Percentiles rank a stretch among this genome's conserved stretches.
Conservation (phyloP, 1,140 invertebrate genomes). For the Octopus bimaculoides region DNA sequence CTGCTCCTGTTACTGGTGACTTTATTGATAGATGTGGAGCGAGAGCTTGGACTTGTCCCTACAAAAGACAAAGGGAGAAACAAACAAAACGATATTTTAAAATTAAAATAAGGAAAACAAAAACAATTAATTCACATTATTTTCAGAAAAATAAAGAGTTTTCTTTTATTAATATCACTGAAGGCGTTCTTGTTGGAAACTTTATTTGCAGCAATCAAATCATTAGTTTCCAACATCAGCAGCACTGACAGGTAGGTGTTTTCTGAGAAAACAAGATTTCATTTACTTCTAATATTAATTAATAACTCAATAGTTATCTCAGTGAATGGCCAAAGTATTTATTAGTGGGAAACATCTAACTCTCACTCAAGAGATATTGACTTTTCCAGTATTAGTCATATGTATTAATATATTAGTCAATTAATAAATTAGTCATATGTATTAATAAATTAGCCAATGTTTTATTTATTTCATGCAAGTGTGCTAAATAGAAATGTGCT, state of each 20-base stretch:
- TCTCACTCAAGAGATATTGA: too few species aligned
- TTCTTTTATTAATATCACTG: neutral
- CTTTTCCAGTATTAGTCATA: too few species aligned
- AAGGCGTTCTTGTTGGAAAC: neutral
- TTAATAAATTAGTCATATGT: too few species aligned
- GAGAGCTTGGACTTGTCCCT: neutral
- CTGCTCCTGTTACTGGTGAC: constrained; percentile 26
- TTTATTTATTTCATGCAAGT: too few species aligned
- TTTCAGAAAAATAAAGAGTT: neutral
- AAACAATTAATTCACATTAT: neutral
- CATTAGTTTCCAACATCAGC: neutral
- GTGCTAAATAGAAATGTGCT: too few species aligned
- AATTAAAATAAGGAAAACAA: neutral
- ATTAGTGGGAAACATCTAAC: too few species aligned
- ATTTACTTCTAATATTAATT: too few species aligned
- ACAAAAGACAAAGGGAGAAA: neutral
- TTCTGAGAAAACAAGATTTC: neutral
- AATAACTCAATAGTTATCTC: too few species aligned
- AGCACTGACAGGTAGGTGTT: neutral
- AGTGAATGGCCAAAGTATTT: too few species aligned
- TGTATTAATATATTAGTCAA: too few species aligned
- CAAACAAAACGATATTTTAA: neutral
- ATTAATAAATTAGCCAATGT: too few species aligned
- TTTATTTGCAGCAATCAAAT: neutral
- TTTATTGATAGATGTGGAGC: constrained; percentile 13